Conservation (phyloP, 2,113 vertebrate species). For the Baryphthengus martii region DNA sequence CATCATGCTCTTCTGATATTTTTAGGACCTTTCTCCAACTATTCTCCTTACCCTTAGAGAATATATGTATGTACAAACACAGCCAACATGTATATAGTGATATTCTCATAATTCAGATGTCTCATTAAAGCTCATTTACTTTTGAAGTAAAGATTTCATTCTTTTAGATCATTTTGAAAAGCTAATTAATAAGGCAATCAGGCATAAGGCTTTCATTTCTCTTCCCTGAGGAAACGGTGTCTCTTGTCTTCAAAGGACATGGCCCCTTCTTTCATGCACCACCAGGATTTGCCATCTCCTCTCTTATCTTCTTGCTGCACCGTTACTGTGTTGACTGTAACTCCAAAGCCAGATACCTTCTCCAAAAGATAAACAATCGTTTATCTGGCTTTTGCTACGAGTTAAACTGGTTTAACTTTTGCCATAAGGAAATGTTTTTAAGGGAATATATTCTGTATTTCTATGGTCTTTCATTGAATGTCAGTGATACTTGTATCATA, state of each 20-base stretch:
- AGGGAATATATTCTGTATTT: background rate
- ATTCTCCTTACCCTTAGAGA: background rate
- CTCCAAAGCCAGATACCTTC: background rate
- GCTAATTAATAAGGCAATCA: slow-evolving; percentile 60
- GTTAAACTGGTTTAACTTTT: background rate
- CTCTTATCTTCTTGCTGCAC: slow-evolving; percentile 3
- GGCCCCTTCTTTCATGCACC: background rate
- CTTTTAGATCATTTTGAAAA: slow-evolving; percentile 35
- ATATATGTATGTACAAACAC: slow-evolving; percentile 10
- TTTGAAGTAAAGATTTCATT: slow-evolving; percentile 39
- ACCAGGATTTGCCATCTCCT: slow-evolving; percentile 19
- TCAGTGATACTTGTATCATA: background rate
- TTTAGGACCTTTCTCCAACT: background rate
- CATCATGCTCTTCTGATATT: background rate
- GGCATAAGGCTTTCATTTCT: slow-evolving; percentile 8
- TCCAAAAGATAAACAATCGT: background rate
- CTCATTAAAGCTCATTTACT: slow-evolving; percentile 33
- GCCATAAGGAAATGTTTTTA: background rate
- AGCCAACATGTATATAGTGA: background rate
- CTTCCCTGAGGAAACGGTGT: background rate
- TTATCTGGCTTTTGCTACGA: background rate
- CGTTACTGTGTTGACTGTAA: background rate
- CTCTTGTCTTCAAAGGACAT: slow-evolving; percentile 31
- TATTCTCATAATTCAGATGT: background rate
- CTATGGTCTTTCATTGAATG: background rate